Base-by-base conservation (phyloP, 1,140 invertebrate genomes). In the Bombus soroeensis region DNA sequence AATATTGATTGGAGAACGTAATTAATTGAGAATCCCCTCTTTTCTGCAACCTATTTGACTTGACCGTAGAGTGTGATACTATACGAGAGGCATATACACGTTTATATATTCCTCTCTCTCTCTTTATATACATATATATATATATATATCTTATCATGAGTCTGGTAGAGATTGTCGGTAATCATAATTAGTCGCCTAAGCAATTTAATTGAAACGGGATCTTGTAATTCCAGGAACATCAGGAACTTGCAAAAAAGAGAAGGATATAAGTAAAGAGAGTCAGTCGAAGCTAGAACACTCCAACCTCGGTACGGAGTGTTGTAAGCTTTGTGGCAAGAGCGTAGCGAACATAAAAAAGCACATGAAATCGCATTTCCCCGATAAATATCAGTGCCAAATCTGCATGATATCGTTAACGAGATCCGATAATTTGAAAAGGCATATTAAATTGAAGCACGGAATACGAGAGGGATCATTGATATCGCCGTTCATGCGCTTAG, bases 301-400 rank as follows among this genome's bases (percentile, higher is more conserved):
- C 74, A 92, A 92, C 79, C 90, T 94, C 81, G 91, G 93, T 92
- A 88, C 92, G 87, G 94, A 94, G 89, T 92, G 94, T 89, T 95
- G 95, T 92, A 94, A 94, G 87, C 89, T 94, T 79, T 95, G 95
- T 88, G 94, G 94, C 88, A 95, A 95, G 90, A 95, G 90, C 86
- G 95, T 95, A 90, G 94, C 94, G 81, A 95, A 95, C 89, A 94
- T 95, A 85, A 95, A 95, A 93, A 95, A 95, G 85, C 95, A 95
- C 88, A 95, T 95, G 95, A 95, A 95, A 94, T 95, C 95, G 70
- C 95, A 95, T 92, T 94, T 94, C 87, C 95, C 95, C 34, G 95
- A 95, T 87, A 95, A 95, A 86, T 95, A 95, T 93, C 94, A 94
- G 83, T 95, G 95, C 91, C 94, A 95, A 74, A 95, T 95, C 86